These are phyloP conservation scores for Drosophila tristis DNA, from an alignment of 1,140 invertebrate genomes.

Conservation along the genomic window DNA sequence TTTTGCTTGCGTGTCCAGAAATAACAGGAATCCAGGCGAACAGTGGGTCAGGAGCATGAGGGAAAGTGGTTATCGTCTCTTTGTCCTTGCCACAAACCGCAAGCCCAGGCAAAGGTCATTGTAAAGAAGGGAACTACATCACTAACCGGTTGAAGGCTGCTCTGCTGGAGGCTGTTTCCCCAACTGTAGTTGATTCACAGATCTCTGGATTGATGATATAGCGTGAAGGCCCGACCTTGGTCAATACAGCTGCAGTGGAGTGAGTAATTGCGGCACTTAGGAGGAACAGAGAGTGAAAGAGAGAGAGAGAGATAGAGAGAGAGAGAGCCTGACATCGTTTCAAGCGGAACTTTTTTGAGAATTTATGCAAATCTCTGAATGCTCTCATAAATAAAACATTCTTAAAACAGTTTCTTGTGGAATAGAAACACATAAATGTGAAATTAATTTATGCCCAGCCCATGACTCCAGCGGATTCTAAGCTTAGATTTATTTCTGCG, in stretches of 20 bases:
- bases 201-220: constrained; percentile 24
- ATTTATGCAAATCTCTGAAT: constrained; percentile 46
- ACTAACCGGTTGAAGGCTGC: constrained; percentile 28
- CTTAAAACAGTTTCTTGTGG: constrained; percentile 14
- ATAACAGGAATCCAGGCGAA: constrained; percentile 7
- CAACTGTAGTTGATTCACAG: constrained; percentile 19
- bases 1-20: constrained; percentile 1
- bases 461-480: constrained; percentile 8
- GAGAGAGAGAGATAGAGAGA: too few relatives aligned
- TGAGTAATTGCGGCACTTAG: constrained; percentile 19
- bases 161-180: constrained; percentile 6
- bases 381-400: constrained; percentile 70
- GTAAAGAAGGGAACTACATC: constrained; percentile 9
- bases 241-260: background rate
- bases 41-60: constrained; percentile 30
- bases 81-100: constrained; percentile 28
- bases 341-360: constrained; percentile 30
- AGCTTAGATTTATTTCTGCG: constrained; percentile 27
- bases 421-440: constrained; percentile 26
- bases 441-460: constrained; percentile 52
- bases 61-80: constrained; percentile 4
- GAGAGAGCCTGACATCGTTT: background rate
- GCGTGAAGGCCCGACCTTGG: constrained; percentile 25
- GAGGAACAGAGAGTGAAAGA: background rate
- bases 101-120: constrained; percentile 49